Base-by-base conservation (phyloP, 2,113 vertebrate genomes). In the Cryptotis parvus region DNA sequence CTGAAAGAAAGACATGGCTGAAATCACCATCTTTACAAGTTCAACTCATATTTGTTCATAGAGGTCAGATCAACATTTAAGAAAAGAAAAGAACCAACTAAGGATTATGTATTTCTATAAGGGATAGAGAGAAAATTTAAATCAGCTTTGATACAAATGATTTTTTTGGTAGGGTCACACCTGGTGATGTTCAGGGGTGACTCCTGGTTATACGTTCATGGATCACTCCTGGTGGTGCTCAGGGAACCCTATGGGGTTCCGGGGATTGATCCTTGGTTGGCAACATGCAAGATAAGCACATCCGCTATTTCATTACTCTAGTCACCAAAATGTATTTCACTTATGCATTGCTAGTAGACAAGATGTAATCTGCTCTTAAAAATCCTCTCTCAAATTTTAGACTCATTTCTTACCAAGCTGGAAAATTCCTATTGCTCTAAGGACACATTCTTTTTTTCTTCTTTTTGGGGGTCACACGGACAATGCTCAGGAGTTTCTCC, bases 291-390 rank as follows among this genome's bases (percentile, higher is more conserved):
- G n/a, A n/a, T n/a, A n/a, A n/a, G n/a, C n/a, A n/a, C n/a, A n/a
- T n/a, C n/a, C n/a, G n/a, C n/a, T n/a, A n/a, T n/a, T n/a, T n/a
- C n/a, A n/a, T n/a, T n/a, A n/a, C n/a, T n/a, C n/a, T n/a, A n/a
- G n/a, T n/a, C n/a, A n/a, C n/a, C n/a, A 35, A 31, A 80, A 35
- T 24, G 18, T 37, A 31, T 45, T 84, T 65, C 75, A 35, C 10
- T 76, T 90, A 70, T 66, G 22, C 22, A 58, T 27, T 63, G 41
- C 18, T 81, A 76, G 27, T 84, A 9, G 11, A n/a, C 58, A 24
- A 84, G 79, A 78, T 84, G 20, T 74, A 18, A 87, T 70, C 79
- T 73, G 20, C 15, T 63, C 61, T 75, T 95, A 27, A 84, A 91
- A 89, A 73, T 41, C 4, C 14, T 78, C 15, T 81, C 2, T 82